Evolutionary conservation across 37 sponge, comb jelly and placozoan species (phyloP).

Genomic region (Crambe crambe): DNA sequence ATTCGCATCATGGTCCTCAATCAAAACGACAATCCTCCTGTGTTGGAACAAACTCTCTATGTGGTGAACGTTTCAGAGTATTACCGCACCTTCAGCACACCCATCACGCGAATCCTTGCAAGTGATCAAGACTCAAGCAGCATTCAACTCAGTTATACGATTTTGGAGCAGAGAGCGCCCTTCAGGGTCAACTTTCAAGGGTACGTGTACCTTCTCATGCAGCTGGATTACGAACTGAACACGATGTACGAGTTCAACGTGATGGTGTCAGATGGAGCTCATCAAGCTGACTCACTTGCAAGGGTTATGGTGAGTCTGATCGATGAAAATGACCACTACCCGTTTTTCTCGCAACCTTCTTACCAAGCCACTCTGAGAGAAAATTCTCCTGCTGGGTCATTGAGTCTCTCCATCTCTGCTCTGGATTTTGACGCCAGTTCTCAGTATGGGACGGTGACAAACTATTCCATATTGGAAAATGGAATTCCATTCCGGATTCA

Average conservation of each 20-base stretch:
- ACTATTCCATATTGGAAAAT: conserved; percentile 40
- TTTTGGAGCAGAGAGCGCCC: conserved; percentile 10
- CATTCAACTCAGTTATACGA: conserved; percentile 22
- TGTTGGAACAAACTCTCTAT: conserved; percentile 27
- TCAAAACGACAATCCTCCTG: conserved; percentile 65
- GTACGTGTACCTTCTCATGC: conserved; percentile 21
- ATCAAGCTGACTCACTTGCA: conserved; percentile 5
- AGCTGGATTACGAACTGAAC: conserved; percentile 47
- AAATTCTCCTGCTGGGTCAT: conserved; percentile 26
- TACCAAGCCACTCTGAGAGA: conserved; percentile 35
- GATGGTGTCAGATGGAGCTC: conserved; percentile 45
- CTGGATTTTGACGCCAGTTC: conserved; percentile 42
- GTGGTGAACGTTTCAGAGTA: conserved; percentile 51
- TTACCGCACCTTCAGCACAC: conserved; percentile 14
- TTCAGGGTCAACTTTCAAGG: conserved; percentile 44
- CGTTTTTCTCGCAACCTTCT: conserved; percentile 29
- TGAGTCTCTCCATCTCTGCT: conserved; percentile 21
- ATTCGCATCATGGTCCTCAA: conserved; percentile 50
- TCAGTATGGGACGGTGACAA: conserved; percentile 28
- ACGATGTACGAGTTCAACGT: conserved; percentile 36
- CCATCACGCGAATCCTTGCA: conserved; percentile 40
- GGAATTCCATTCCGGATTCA: conserved; percentile 21
- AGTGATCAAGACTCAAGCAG: conserved; percentile 36
- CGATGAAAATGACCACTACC: conserved; percentile 59
- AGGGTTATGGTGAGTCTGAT: conserved; percentile 31